Conservation (phyloP, 2,113 vertebrate species). For the Apodemus sylvaticus region DNA sequence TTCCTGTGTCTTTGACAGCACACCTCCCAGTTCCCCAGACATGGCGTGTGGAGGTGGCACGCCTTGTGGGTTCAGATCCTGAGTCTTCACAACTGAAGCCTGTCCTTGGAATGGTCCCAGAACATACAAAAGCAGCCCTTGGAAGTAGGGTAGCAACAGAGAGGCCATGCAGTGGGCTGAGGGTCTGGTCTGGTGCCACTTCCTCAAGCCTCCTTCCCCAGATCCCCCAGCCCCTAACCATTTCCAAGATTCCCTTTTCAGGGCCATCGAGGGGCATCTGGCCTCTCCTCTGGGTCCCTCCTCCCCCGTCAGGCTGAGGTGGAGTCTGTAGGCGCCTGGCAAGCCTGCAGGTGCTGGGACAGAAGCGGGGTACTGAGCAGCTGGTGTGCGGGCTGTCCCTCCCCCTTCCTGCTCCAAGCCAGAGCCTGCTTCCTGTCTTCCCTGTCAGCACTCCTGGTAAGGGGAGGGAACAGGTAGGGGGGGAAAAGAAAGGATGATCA, state of each 20-base stretch:
- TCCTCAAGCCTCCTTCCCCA: not conserved
- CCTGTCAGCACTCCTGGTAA: slow-evolving; percentile 29
- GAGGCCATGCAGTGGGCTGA: not conserved
- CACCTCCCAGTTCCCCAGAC: not conserved
- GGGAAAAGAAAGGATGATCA: not conserved
- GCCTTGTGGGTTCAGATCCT: not conserved
- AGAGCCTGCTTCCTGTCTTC: slow-evolving; percentile 54
- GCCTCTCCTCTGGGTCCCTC: slow-evolving; percentile 3
- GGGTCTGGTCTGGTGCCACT: not conserved
- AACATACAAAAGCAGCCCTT: not conserved
- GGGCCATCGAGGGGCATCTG: not conserved
- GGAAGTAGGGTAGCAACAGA: not conserved
- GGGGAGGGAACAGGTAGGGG: slow-evolving; percentile 37
- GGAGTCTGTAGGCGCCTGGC: slow-evolving; percentile 65
- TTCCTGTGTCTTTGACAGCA: not conserved
- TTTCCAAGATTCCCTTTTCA: slow-evolving; percentile 38
- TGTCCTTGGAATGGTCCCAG: not conserved
- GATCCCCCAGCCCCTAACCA: not conserved
- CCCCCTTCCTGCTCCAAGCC: not conserved
- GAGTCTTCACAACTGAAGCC: not conserved
- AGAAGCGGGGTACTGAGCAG: not conserved
- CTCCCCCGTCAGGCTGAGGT: slow-evolving; percentile 46
- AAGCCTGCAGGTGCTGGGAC: slow-evolving; percentile 65
- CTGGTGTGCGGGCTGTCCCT: slow-evolving; percentile 60
- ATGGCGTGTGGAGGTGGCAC: not conserved